phyloP scores from a whole-genome alignment of 2,888 invertebrate species.

The Amphipyra tragopoginis region DNA sequence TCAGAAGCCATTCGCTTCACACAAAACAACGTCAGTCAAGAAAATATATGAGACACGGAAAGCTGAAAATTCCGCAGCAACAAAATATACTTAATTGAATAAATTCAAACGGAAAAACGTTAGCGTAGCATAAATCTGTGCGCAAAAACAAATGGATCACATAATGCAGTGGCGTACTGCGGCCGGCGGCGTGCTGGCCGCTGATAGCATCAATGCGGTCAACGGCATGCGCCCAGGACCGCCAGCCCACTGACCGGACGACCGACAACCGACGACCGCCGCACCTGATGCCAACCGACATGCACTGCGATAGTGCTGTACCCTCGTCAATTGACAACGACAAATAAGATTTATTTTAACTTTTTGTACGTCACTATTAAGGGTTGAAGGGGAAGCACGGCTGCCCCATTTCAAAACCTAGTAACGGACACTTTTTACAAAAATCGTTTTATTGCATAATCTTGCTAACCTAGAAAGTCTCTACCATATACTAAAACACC shows the following conservation, averaged over 20 bases:
- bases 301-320: conserved; percentile 44
- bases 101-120: conserved; percentile 56
- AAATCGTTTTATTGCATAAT: no score
- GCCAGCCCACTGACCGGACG: conserved; percentile 41
- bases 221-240: conserved; percentile 46
- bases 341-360: no score
- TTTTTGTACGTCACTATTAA: no score
- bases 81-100: conserved; percentile 59
- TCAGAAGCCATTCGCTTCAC: conserved; percentile 35
- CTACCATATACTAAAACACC: no score
- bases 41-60: conserved; percentile 50
- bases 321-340: neutral
- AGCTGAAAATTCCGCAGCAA: conserved; percentile 43
- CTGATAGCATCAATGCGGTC: conserved; percentile 64
- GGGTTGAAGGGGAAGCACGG: no score
- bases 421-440: no score
- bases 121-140: conserved; percentile 67
- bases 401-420: no score
- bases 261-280: conserved; percentile 16
- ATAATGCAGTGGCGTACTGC: conserved; percentile 61
- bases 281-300: conserved; percentile 25
- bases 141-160: conserved; percentile 69
- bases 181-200: conserved; percentile 23
- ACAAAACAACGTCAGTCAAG: conserved; percentile 46
- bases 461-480: no score